Evolutionary conservation across 2,888 invertebrate genomes (phyloP), one percentile per base, ranked within the genome.

Genomic region (Pollenia griseotomentosa): DNA sequence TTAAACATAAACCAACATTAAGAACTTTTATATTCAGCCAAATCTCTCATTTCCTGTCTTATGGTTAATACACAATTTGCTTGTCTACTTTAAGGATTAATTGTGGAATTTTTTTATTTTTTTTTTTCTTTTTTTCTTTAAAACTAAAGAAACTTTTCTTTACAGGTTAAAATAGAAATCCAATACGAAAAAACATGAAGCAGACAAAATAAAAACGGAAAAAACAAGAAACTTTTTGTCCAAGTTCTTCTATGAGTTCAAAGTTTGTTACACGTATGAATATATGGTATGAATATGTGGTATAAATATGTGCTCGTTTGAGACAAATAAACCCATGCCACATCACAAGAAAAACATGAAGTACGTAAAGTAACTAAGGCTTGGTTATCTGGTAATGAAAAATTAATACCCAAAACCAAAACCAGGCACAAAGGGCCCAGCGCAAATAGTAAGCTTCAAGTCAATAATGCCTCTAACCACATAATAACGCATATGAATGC

Each of bases 371-470:
- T 33, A 33, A 33, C 33, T 5, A 6, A 23, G 14, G 12, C 23
- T 55, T 12, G 14, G 7, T 55, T 33, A 46, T 40, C 51, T 23
- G 53, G 33, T 78, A 82, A 88, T 66, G 33, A 85, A 77, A 83
- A 80, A 80, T 73, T 55, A 59, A 83, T 83, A 83, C 80, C 73
- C 61, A 74, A 82, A 85, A 82, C 73, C 61, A 74, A 82, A 85
- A 82, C 55, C 85, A 77, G 65, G 51, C 68, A 63, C 51, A 46
- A 70, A 33, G 63, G 57, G 16, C 11, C 23, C 51, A 40, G 71
- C 19, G 11, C 12, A 51, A 78, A 44, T 12, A 81, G 42, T 59
- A 23, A 46, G 51, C 53, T 66, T 46, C 55, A 74, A 23, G 48
- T 71, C 80, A 63, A 65, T 71, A 68, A 81, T 63, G 78, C 53